Conservation (phyloP, 2,888 invertebrate species). For the Girardia tigrina region DNA sequence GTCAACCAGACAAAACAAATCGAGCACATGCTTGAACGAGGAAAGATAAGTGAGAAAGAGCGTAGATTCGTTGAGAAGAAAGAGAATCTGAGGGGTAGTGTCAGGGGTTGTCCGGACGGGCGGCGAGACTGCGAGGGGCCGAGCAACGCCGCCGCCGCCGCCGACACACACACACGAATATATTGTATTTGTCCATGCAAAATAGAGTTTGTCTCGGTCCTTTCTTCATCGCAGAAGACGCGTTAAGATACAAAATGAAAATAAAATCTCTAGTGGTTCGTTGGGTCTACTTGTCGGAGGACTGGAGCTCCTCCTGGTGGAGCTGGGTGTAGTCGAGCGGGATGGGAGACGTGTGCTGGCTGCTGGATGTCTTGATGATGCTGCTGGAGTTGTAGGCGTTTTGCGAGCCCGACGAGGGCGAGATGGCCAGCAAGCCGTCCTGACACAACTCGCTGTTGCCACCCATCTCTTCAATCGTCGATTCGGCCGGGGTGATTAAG, state of each 20-base stretch:
- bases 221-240: too few relatives aligned
- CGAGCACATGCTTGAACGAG: not conserved
- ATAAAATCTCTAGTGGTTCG: not conserved
- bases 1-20: not conserved
- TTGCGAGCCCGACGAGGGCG: not conserved
- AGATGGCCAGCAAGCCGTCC: not conserved
- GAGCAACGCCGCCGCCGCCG: too few relatives aligned
- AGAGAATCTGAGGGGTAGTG: too few relatives aligned
- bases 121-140: too few relatives aligned
- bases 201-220: too few relatives aligned
- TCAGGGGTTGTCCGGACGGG: too few relatives aligned
- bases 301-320: not conserved
- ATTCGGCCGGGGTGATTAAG: not conserved
- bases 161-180: too few relatives aligned
- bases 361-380: slow-evolving; percentile 2
- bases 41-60: not conserved
- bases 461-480: not conserved
- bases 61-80: too few relatives aligned
- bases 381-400: slow-evolving; percentile 2
- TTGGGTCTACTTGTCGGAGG: not conserved
- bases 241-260: not conserved
- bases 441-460: slow-evolving; percentile 1
- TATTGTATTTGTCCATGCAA: too few relatives aligned
- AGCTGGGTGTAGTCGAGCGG: slow-evolving; percentile 11
- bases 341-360: not conserved